Base-by-base conservation (phyloP, 37 sponge, comb jelly and placozoan genomes). In the Hormiphora californensis region DNA sequence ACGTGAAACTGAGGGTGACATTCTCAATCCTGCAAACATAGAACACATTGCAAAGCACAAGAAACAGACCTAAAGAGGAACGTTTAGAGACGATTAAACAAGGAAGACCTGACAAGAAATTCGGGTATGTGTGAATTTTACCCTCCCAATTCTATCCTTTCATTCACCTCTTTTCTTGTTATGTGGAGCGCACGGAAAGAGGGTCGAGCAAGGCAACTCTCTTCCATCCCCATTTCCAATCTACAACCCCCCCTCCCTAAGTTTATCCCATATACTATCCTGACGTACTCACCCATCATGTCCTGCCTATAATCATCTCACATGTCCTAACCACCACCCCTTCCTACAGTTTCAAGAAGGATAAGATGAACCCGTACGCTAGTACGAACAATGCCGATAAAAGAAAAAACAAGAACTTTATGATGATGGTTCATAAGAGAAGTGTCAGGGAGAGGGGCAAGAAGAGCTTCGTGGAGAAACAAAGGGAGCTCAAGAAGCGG, bases 381-480 rank as follows among this genome's bases (percentile, higher is more conserved):
- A 86, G 86, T 54, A 39, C 55, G 38, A 54, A 54, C 33, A 54
- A 86, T 33, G 38, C 55, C 19, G 86, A 86, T 27, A 86, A 86
- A 22, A 39, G 86, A 22, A 86, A 86, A 35, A 55, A 31, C 55
- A 86, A 86, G 86, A 39, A 39, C 55, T 86, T 86, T 35, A 27
- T 86, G 36, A 86, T 86, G 86, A 39, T 86, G 54, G 57, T 54
- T 4, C 86, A 86, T 31, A 86, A 86, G 46, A 27, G 81, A 36
- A 28, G 81, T 73, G 23, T 73, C 38, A 73, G 35, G 23, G 81
- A 73, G 23, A 21, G 81, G 41, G 23, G 46, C 35, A 73, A 36
- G 46, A 73, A 73, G 22, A 12, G 28, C 2, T 73, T 73, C 25
- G 46, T 46, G 21, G 81, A 73, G 46, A 73, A 73, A 33, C 81